phyloP scores from a whole-genome alignment of 2,797 vertebrate genomes.

The Hapalemur alaotrensis region DNA sequence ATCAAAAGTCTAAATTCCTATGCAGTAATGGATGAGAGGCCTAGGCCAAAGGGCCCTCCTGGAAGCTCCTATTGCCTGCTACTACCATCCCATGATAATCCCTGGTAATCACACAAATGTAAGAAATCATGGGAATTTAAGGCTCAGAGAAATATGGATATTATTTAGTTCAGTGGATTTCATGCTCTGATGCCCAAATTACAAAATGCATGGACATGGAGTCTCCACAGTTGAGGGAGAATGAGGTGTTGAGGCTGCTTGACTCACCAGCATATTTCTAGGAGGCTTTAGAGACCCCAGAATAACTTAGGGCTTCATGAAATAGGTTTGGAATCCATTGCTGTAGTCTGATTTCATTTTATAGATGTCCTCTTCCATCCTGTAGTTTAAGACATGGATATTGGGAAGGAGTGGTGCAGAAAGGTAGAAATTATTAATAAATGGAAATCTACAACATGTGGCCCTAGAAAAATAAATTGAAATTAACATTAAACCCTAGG shows the following conservation, averaged over 20 bases:
- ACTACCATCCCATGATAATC: neutral
- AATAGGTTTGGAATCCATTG: neutral
- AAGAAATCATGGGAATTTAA: neutral
- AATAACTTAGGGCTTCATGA: neutral
- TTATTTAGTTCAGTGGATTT: neutral
- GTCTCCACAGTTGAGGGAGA: neutral
- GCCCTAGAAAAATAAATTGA: neutral
- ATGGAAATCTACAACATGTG: neutral
- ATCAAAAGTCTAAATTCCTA: neutral
- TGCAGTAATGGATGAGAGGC: neutral
- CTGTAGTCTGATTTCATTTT: neutral
- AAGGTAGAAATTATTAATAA: neutral
- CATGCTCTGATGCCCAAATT: neutral
- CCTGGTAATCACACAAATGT: neutral
- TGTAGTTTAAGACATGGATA: neutral
- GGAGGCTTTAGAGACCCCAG: neutral
- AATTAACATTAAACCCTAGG: neutral
- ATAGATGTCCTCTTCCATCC: neutral
- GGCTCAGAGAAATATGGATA: neutral
- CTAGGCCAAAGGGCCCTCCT: neutral
- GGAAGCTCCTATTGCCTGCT: neutral
- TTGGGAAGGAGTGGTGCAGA: neutral
- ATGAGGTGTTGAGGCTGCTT: neutral
- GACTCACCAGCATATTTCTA: neutral
- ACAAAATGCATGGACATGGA: neutral